phyloP scores from a whole-genome alignment of 2,113 vertebrate species.

The Bombycilla garrulus region DNA sequence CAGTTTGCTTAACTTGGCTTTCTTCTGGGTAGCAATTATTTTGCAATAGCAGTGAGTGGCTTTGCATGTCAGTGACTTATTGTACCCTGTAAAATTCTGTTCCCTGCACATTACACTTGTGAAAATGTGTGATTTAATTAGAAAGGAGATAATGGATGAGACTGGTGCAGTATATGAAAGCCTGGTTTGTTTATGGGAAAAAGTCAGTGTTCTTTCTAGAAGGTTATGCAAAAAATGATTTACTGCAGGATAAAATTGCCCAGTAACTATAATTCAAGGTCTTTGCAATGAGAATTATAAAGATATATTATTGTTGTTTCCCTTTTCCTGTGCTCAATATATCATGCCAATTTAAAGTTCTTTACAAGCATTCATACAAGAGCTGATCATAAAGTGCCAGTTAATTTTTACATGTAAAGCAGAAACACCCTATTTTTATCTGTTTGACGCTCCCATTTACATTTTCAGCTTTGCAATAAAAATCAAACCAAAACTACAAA shows the following conservation, averaged over 20 bases:
- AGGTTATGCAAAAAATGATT: neutral
- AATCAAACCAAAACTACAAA: neutral
- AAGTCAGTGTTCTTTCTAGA: neutral
- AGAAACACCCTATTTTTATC: neutral
- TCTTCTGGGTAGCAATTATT: neutral
- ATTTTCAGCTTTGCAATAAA: neutral
- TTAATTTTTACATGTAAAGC: neutral
- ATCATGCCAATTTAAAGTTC: neutral
- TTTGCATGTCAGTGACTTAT: neutral
- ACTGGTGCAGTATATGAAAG: fast-evolving
- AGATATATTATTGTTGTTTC: neutral
- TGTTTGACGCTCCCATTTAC: neutral
- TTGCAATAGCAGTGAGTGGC: neutral
- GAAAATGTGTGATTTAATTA: neutral
- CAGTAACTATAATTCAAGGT: neutral
- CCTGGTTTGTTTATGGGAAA: neutral
- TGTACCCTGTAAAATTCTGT: neutral
- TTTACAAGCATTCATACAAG: neutral
- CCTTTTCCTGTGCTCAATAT: neutral
- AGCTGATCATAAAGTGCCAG: neutral
- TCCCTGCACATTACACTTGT: neutral
- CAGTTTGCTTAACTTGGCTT: neutral
- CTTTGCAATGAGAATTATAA: neutral
- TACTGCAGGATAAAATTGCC: neutral
- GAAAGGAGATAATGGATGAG: neutral